Conservation (phyloP, 2,113 vertebrate genomes). For the Kryptolebias marmoratus region DNA sequence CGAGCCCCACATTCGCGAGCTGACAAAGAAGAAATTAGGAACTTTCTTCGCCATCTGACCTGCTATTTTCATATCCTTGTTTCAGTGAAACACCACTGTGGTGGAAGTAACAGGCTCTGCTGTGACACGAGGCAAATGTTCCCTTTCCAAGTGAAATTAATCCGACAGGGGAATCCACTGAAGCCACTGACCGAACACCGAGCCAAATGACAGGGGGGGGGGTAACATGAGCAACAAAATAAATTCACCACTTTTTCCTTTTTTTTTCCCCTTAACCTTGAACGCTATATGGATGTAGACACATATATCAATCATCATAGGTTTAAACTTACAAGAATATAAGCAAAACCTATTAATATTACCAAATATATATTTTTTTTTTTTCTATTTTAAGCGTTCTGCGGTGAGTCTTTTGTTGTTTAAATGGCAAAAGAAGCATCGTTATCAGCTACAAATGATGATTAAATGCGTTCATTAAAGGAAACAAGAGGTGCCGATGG, state of each 20-base stretch:
- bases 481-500: too few species aligned
- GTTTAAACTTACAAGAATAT: neutral
- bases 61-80: constrained; percentile 15
- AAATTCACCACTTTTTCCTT: neutral
- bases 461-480: too few species aligned
- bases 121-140: constrained; percentile 26
- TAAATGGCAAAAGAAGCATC: neutral
- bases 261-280: neutral
- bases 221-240: neutral
- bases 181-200: constrained; percentile 5
- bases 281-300: neutral
- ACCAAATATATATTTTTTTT: too few species aligned
- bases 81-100: neutral
- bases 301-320: neutral
- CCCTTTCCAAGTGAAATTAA: constrained; percentile 46
- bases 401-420: neutral
- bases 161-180: constrained; percentile 25
- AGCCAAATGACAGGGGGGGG: neutral
- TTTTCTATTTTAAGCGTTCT: too few species aligned
- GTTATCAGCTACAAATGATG: neutral
- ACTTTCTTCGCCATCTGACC: constrained; percentile 13
- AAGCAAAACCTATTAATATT: too few species aligned
- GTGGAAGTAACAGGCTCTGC: constrained; percentile 14
- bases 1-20: too few species aligned
- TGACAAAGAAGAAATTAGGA: neutral